These are phyloP conservation scores for Melanophora roralis DNA, from an alignment of 2,888 invertebrate genomes.

Conservation along the genomic window DNA sequence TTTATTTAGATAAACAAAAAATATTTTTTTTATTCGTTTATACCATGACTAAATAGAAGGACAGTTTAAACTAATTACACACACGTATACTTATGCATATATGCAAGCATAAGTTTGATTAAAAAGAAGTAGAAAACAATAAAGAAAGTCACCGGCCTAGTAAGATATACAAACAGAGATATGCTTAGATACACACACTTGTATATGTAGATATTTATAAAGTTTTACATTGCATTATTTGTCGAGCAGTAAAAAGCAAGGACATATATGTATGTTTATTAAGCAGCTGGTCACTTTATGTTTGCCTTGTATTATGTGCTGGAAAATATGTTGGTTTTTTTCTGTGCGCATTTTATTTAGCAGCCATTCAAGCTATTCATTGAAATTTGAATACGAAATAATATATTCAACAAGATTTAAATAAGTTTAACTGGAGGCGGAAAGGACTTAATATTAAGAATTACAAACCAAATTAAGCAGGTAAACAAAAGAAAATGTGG, in stretches of 20 bases:
- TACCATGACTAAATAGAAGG: constrained; percentile 29
- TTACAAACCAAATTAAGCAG: constrained; percentile 39
- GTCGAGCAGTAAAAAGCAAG: constrained; percentile 41
- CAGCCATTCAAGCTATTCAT: constrained; percentile 38
- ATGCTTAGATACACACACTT: too few species aligned
- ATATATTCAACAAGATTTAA: constrained; percentile 45
- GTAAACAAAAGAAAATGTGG: constrained; percentile 8
- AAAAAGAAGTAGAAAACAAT: neutral
- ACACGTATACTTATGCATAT: neutral
- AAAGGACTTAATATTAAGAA: constrained; percentile 51
- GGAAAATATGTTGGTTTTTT: neutral
- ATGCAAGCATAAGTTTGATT: neutral
- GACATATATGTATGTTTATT: constrained; percentile 19
- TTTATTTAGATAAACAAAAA: constrained; percentile 35
- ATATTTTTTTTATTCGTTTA: constrained; percentile 32
- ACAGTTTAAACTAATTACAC: too few species aligned
- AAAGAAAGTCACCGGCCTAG: constrained; percentile 49
- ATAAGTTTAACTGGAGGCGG: constrained; percentile 48
- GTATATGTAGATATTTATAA: too few species aligned
- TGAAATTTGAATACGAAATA: constrained; percentile 46
- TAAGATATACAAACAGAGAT: too few species aligned
- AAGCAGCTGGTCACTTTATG: constrained; percentile 38
- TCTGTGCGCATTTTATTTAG: constrained; percentile 28
- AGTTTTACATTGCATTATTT: constrained; percentile 39
- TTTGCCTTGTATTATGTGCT: neutral